A percentile compares a stretch with the other conserved stretches of the same genome.
phyloP scores from a whole-genome alignment of 2,888 invertebrate species.

The Choreutis nemorana region DNA sequence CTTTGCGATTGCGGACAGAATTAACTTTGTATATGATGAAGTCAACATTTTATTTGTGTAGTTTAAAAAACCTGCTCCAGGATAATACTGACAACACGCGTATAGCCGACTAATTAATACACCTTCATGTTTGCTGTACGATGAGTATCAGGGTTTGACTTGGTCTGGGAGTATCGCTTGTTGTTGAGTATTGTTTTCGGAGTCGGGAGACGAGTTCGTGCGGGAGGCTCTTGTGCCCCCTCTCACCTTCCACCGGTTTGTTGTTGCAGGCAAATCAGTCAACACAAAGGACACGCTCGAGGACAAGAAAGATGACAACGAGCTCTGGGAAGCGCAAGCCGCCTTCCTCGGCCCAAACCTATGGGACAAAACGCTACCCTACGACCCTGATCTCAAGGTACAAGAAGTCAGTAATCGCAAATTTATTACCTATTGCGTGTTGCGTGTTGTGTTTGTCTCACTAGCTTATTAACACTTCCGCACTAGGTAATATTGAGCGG shows the following conservation, averaged over 20 bases:
- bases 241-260: conserved; percentile 39
- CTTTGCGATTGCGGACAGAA: conserved; percentile 7
- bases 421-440: conserved; percentile 54
- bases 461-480: conserved; percentile 28
- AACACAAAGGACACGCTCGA: conserved; percentile 69
- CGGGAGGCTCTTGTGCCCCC: conserved; percentile 17
- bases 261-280: conserved; percentile 71
- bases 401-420: conserved; percentile 69
- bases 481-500: conserved; percentile 52
- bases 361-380: conserved; percentile 93
- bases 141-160: no score
- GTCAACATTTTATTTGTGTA: neutral
- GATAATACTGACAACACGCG: conserved; percentile 7
- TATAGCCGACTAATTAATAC: no score
- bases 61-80: conserved; percentile 6
- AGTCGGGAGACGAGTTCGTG: conserved; percentile 2
- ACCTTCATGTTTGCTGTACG: no score
- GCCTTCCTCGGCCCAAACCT: conserved; percentile 96
- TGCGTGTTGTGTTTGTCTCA: conserved; percentile 35
- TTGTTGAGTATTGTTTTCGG: conserved; percentile 1
- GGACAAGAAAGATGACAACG: conserved; percentile 83
- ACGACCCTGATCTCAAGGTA: conserved; percentile 96
- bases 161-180: no score
- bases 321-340: conserved; percentile 92
- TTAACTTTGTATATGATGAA: no score